Percentiles rank a stretch among this genome's conserved stretches.
Conservation (phyloP, 2,113 vertebrate genomes). For the Urocolius indicus region DNA sequence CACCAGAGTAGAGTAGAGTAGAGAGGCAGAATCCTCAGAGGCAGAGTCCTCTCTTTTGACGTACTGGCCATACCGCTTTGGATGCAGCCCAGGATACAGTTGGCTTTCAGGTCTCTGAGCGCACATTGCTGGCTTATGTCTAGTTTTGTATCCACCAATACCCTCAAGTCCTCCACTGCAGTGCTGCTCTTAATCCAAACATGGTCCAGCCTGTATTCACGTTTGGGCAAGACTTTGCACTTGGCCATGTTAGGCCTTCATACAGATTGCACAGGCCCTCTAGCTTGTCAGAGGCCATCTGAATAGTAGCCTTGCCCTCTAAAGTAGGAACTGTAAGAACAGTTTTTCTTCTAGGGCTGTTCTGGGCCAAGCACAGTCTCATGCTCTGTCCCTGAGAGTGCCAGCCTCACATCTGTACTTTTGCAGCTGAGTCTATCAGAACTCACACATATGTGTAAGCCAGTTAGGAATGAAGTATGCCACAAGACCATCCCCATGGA, state of each 20-base stretch:
- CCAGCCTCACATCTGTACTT: background rate
- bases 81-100: background rate
- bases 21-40: too few relatives aligned
- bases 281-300: background rate
- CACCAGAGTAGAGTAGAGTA: background rate
- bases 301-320: background rate
- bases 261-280: accelerated
- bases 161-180: background rate
- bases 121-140: accelerated
- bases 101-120: background rate
- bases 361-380: background rate
- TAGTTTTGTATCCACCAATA: background rate
- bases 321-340: background rate
- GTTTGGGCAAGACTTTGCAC: background rate
- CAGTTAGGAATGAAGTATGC: background rate
- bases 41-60: background rate
- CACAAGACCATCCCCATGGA: accelerated
- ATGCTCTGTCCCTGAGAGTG: background rate
- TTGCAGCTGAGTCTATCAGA: background rate
- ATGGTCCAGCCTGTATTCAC: background rate
- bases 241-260: background rate
- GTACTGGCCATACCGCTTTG: background rate
- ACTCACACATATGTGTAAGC: accelerated
- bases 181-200: background rate
- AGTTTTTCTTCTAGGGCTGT: background rate